phyloP scores from a whole-genome alignment of 2,797 vertebrate species.

The Pelochelys cantorii region DNA sequence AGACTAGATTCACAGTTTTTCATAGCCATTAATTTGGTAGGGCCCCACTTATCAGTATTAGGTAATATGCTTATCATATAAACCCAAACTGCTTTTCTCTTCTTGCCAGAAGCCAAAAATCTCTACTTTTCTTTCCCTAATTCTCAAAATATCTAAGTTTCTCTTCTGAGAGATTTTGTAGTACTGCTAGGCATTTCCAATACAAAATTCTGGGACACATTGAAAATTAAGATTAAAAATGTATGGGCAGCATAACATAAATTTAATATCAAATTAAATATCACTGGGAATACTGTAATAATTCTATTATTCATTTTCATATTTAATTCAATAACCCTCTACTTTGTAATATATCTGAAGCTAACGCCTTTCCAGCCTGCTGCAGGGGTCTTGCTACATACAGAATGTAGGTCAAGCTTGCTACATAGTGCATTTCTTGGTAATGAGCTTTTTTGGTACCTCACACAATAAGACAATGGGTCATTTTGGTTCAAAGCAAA shows the following conservation, averaged over 20 bases:
- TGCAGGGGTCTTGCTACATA: background rate
- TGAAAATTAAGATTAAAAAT: background rate
- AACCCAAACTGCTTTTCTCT: background rate
- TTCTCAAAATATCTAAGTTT: background rate
- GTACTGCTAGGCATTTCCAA: background rate
- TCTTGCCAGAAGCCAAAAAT: background rate
- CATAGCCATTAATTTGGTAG: no score
- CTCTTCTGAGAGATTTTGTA: background rate
- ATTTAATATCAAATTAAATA: background rate
- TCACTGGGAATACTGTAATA: background rate
- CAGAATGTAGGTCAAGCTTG: background rate
- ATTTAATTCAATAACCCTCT: background rate
- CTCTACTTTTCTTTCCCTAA: background rate
- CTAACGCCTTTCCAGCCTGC: background rate
- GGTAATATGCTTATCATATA: accelerated
- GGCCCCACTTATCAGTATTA: background rate
- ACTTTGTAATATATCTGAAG: background rate
- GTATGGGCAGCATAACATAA: background rate
- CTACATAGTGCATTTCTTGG: background rate
- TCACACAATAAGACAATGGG: background rate
- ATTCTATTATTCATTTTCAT: background rate
- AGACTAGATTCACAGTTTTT: no score
- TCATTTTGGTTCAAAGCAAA: background rate
- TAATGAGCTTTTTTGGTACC: background rate
- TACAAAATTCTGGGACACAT: background rate